Conservation (phyloP, 2,113 vertebrate genomes). For the Coracopsis vasa region DNA sequence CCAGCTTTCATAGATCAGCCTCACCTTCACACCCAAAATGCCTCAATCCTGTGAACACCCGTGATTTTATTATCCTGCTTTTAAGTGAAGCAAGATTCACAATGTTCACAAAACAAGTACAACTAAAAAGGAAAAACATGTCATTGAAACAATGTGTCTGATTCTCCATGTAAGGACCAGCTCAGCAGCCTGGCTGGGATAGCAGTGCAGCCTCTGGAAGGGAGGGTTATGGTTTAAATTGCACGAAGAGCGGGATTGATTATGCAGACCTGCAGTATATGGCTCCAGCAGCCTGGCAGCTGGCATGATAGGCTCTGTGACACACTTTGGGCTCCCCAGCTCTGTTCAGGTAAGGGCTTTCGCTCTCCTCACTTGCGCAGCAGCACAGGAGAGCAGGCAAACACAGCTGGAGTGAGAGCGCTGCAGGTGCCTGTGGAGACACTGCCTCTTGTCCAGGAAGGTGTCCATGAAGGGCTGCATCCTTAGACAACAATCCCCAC, state of each 20-base stretch:
- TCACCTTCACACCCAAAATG: background rate
- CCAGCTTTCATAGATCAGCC: background rate
- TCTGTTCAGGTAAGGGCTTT: background rate
- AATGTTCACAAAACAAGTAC: background rate
- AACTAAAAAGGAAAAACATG: background rate
- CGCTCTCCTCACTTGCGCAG: accelerated
- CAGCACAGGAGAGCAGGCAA: background rate
- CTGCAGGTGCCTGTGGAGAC: background rate
- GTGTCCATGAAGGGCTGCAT: background rate
- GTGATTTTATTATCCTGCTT: background rate
- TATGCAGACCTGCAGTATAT: background rate
- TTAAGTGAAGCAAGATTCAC: background rate
- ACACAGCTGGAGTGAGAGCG: background rate
- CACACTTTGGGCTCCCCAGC: background rate
- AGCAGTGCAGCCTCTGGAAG: background rate
- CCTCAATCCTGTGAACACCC: background rate
- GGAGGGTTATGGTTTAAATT: background rate
- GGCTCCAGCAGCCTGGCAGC: background rate
- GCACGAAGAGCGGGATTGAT: background rate
- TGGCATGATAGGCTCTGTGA: background rate
- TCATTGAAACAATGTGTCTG: background rate
- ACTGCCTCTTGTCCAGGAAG: background rate
- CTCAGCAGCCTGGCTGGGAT: background rate
- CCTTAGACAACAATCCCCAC: background rate
- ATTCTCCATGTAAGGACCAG: background rate